Base-by-base conservation (phyloP, 2,113 vertebrate genomes). In the Meles meles region DNA sequence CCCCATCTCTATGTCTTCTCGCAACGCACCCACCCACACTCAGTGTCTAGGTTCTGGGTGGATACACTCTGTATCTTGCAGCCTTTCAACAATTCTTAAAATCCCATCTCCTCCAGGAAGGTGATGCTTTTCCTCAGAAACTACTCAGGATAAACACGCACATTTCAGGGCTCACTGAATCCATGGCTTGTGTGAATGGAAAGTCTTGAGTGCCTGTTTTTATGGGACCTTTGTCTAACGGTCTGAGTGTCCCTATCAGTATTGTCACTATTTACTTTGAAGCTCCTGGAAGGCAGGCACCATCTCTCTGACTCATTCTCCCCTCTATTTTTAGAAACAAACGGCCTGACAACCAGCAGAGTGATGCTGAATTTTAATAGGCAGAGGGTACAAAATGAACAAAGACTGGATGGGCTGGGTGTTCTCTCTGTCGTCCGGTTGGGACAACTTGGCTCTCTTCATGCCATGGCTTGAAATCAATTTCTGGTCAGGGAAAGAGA, bases 311-410 rank as follows among this genome's bases (percentile, higher is more conserved):
- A 97, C 49, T 98, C 95, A 97, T 21, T 84, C 79, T 92, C 87
- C 42, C 90, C 88, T 89, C n/a, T 93, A 89, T 90, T 97, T 96
- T 94, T 96, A 95, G 96, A 96, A 97, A 91, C 92, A 97, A 74
- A 93, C 90, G 95, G 93, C 52, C 88, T 63, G 79, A 83, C 82
- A 42, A 85, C 31, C 27, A 57, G 31, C n/a, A 57, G 47, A 95
- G 44, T 57, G 2, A 81, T 83, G 55, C 0, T 89, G 92, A 91
- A 57, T 94, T 97, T 91, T 96, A 90, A 93, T 39, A 87, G 86
- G 67, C 67, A 87, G 80, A 93, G 49, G 55, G 89, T 85, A 87
- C 72, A 89, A 63, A 42, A 59, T 14, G 21, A 77, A 59, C 77
- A 79, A 67, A 72, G 14, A 44, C 59, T 37, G 55, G 90, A 42